Percentiles rank a stretch among this genome's conserved stretches.
phyloP scores from a whole-genome alignment of 2,888 invertebrate genomes.

The Exocentrus adspersus region DNA sequence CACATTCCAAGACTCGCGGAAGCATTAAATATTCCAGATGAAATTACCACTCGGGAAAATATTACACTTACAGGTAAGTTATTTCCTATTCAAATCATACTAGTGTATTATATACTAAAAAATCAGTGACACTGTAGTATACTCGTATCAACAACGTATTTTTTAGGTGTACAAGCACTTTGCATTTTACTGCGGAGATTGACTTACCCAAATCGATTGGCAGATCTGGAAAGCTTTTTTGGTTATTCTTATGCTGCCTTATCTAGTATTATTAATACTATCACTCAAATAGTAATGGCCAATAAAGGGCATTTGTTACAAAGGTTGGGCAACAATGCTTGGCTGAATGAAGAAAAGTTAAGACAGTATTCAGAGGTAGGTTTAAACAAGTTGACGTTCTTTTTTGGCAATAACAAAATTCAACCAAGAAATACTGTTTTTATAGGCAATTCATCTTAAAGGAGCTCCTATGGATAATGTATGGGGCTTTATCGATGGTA shows the following conservation, averaged over 20 bases:
- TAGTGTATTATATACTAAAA: background rate
- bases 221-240: slow-evolving; percentile 28
- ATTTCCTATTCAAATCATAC: too few relatives aligned
- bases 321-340: slow-evolving; percentile 13
- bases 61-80: too few relatives aligned
- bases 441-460: slow-evolving; percentile 4
- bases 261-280: slow-evolving; percentile 4
- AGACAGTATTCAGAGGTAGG: slow-evolving; percentile 17
- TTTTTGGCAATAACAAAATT: background rate
- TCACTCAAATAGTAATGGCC: slow-evolving; percentile 2
- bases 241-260: slow-evolving; percentile 16
- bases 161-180: slow-evolving; percentile 13
- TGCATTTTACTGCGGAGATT: slow-evolving; percentile 33
- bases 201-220: slow-evolving; percentile 32
- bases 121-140: too few relatives aligned
- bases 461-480: slow-evolving; percentile 13
- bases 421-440: too few relatives aligned
- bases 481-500: slow-evolving; percentile 24
- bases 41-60: slow-evolving; percentile 9
- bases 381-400: background rate
- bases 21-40: slow-evolving; percentile 10
- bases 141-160: background rate
- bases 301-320: slow-evolving; percentile 21
- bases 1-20: slow-evolving; percentile 2
- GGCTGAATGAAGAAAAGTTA: slow-evolving; percentile 19